Conservation (phyloP, 1,140 invertebrate genomes). For the Hirudo medicinalis region DNA sequence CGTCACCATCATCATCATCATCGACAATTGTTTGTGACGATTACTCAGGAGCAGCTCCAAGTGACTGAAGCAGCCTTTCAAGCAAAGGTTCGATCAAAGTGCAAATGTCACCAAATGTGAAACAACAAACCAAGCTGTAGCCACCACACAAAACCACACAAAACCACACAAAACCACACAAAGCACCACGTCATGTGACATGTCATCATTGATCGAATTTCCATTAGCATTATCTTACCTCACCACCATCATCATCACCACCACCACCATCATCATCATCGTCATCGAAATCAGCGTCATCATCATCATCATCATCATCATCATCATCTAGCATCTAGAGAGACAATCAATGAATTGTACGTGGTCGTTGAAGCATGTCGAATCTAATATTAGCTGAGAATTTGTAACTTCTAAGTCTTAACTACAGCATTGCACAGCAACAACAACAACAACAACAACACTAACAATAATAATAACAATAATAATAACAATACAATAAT, state of each 20-base stretch:
- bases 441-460: no score
- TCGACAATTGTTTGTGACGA: not conserved
- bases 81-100: not conserved
- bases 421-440: no score
- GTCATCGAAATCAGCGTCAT: not conserved
- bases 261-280: not conserved
- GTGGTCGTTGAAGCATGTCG: no score
- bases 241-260: not conserved
- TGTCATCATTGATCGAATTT: not conserved
- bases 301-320: not conserved
- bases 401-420: no score
- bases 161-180: no score
- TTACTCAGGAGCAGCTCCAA: not conserved
- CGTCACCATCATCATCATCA: not conserved
- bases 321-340: no score
- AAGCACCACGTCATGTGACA: not conserved
- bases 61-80: not conserved
- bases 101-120: no score
- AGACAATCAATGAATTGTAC: no score
- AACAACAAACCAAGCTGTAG: not conserved
- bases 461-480: no score
- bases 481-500: no score
- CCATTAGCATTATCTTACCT: not conserved
- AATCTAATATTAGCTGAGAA: no score
- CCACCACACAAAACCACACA: no score